These are phyloP conservation scores for Diabrotica undecimpunctata DNA, from an alignment of 1,140 invertebrate species.

Conservation along the genomic window DNA sequence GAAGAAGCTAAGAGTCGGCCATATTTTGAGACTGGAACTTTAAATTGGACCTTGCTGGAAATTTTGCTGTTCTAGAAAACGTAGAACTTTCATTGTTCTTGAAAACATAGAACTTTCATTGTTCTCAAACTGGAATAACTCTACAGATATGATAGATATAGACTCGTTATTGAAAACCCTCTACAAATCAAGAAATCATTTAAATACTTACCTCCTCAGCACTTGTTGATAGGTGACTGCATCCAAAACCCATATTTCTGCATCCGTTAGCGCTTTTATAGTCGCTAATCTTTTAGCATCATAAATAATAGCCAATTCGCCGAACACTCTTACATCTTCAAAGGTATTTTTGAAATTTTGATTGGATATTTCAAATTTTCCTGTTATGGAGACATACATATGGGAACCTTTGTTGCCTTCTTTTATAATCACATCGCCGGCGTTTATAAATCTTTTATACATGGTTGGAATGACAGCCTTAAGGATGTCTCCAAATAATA, in stretches of 20 bases:
- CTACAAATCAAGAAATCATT: conserved; percentile 62
- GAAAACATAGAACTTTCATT: too few species aligned
- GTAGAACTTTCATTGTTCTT: too few species aligned
- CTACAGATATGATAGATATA: too few species aligned
- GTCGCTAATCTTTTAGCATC: conserved; percentile 27
- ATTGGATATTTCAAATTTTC: conserved; percentile 17
- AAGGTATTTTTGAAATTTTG: conserved; percentile 9
- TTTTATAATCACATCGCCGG: conserved; percentile 30
- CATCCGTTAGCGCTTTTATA: conserved; percentile 38
- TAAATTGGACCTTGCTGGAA: too few species aligned
- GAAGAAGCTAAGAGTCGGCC: too few species aligned
- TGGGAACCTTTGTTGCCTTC: conserved; percentile 30
- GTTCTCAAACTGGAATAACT: too few species aligned
- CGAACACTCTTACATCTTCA: conserved; percentile 20
- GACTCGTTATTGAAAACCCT: not conserved
- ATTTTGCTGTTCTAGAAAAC: too few species aligned
- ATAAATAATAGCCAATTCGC: conserved; percentile 30
- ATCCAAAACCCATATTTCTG: conserved; percentile 83
- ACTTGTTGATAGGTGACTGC: conserved; percentile 91
- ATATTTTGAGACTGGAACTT: too few species aligned
- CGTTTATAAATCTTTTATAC: conserved; percentile 23
- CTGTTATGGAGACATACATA: conserved; percentile 28
- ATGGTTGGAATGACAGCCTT: conserved; percentile 27
- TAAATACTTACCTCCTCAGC: conserved; percentile 79
- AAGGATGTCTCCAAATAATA: conserved; percentile 25